Conservation (phyloP, 2,888 invertebrate genomes). For the Onchidella celtica region DNA sequence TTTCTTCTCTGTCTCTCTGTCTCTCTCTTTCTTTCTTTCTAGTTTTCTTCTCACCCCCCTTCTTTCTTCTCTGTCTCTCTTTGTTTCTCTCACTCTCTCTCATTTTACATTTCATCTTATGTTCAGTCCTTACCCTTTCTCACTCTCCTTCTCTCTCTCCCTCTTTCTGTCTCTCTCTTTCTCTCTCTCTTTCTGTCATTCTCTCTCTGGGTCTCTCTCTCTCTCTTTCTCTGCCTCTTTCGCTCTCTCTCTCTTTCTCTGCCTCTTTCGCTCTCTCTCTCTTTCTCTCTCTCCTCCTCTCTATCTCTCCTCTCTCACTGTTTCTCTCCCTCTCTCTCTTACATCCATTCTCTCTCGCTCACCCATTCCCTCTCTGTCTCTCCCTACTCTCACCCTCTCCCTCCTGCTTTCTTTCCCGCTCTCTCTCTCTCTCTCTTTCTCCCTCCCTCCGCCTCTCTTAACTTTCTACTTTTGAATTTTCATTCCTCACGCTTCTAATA, state of each 20-base stretch:
- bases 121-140: background rate
- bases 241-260: too few relatives aligned
- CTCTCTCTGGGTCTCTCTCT: too few relatives aligned
- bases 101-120: background rate
- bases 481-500: too few relatives aligned
- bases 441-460: too few relatives aligned
- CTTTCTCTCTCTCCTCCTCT: too few relatives aligned
- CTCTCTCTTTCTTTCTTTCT: background rate
- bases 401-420: too few relatives aligned
- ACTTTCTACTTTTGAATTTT: too few relatives aligned
- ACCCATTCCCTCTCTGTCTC: background rate
- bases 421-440: too few relatives aligned
- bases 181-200: background rate
- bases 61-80: background rate
- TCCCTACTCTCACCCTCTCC: too few relatives aligned
- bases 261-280: too few relatives aligned
- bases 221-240: too few relatives aligned
- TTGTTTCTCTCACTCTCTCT: background rate
- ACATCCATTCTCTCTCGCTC: background rate
- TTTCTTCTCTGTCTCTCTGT: background rate
- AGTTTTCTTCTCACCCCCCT: background rate
- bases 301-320: background rate
- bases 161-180: background rate
- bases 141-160: background rate
- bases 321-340: conserved; percentile 8